A percentile compares a stretch with the other conserved stretches of the same genome.
phyloP scores from a whole-genome alignment of 2,888 invertebrate genomes.

The Dinocampus coccinellae region DNA sequence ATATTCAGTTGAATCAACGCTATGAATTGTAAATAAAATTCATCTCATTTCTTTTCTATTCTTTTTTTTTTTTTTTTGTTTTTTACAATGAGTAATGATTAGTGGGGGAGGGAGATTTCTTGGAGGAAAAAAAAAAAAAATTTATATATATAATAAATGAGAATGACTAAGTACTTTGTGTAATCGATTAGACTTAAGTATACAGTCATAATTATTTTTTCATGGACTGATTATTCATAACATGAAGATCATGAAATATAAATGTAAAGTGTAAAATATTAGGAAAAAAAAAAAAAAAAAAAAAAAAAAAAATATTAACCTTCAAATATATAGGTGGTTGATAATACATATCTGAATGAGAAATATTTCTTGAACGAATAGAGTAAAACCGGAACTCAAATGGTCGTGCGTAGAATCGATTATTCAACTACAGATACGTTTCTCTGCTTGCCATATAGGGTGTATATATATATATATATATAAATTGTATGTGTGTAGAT shows the following conservation, averaged over 20 bases:
- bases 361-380: conserved; percentile 50
- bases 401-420: conserved; percentile 64
- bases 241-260: not conserved
- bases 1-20: too few species aligned
- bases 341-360: not conserved
- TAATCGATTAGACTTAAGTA: not conserved
- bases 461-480: not conserved
- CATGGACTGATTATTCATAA: not conserved
- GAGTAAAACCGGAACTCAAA: conserved; percentile 64
- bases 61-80: too few species aligned
- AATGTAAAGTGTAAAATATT: too few species aligned
- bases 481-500: not conserved
- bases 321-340: not conserved
- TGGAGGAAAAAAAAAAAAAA: too few species aligned
- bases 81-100: too few species aligned
- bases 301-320: not conserved
- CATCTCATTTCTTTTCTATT: too few species aligned
- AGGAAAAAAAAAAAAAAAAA: not conserved
- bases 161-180: not conserved
- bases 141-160: too few species aligned
- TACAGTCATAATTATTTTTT: too few species aligned
- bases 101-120: too few species aligned
- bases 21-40: too few species aligned
- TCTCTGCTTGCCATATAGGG: not conserved
- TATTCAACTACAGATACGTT: conserved; percentile 49